phyloP scores from a whole-genome alignment of 2,113 vertebrate genomes.

The Pogona vitticeps region DNA sequence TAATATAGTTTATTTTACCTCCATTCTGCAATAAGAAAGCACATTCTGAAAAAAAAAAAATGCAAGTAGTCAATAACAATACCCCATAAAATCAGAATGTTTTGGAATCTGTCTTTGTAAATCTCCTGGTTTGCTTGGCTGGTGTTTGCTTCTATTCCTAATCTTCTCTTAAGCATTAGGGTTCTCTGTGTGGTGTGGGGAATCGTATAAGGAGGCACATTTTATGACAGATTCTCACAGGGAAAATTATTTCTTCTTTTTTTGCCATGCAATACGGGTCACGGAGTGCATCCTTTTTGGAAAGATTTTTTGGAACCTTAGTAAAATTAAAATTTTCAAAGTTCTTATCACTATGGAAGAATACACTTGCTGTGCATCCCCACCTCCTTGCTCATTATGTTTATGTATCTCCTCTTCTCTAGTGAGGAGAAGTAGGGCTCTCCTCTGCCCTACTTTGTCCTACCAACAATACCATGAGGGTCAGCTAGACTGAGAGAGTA shows the following conservation, averaged over 20 bases:
- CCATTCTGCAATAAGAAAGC: too few species aligned
- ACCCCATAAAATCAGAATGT: neutral
- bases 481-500: too few species aligned
- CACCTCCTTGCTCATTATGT: too few species aligned
- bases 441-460: neutral
- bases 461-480: too few species aligned
- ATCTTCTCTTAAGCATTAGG: neutral
- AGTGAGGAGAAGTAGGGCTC: too few species aligned
- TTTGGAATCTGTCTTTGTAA: neutral
- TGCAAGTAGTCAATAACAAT: neutral
- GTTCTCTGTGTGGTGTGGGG: neutral
- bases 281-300: neutral
- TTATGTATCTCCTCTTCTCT: too few species aligned
- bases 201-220: neutral
- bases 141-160: neutral
- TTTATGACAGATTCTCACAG: neutral
- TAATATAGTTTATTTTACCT: conserved; percentile 50
- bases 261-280: neutral
- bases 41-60: too few species aligned
- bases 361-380: neutral
- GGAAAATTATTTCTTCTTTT: neutral
- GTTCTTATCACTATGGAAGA: neutral
- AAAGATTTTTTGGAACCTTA: neutral
- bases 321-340: neutral
- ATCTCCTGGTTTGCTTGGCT: neutral